Conservation (phyloP, 2,113 vertebrate species). For the Grallaria varia region DNA sequence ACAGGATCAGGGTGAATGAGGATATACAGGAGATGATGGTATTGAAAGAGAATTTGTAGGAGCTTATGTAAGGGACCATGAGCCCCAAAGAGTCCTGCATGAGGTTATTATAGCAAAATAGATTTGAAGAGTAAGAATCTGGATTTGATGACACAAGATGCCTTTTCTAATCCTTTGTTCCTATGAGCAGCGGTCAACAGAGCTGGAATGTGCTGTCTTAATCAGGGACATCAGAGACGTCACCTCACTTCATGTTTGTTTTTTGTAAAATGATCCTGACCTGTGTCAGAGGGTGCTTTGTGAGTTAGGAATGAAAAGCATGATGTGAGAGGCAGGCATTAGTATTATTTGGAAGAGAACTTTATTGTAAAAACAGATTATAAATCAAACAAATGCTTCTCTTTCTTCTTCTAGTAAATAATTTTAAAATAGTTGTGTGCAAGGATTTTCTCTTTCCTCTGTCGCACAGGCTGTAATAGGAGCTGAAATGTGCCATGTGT, state of each 20-base stretch:
- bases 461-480: neutral
- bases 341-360: neutral
- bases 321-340: neutral
- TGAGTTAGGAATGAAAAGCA: neutral
- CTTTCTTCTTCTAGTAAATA: neutral
- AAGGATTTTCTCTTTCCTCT: neutral
- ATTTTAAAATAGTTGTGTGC: neutral
- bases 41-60: neutral
- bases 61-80: neutral
- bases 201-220: neutral
- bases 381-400: neutral
- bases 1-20: neutral
- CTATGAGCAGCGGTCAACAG: neutral
- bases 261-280: neutral
- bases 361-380: neutral
- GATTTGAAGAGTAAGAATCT: constrained; percentile 37
- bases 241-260: constrained; percentile 21
- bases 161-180: constrained; percentile 50
- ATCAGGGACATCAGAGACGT: neutral
- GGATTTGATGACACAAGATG: constrained; percentile 40
- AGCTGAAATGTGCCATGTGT: neutral
- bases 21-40: neutral
- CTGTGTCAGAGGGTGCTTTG: neutral
- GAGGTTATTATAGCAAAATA: constrained; percentile 22
- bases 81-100: neutral